Evolutionary conservation across 2,797 vertebrate species (phyloP).

Genomic region (Vultur gryphus): DNA sequence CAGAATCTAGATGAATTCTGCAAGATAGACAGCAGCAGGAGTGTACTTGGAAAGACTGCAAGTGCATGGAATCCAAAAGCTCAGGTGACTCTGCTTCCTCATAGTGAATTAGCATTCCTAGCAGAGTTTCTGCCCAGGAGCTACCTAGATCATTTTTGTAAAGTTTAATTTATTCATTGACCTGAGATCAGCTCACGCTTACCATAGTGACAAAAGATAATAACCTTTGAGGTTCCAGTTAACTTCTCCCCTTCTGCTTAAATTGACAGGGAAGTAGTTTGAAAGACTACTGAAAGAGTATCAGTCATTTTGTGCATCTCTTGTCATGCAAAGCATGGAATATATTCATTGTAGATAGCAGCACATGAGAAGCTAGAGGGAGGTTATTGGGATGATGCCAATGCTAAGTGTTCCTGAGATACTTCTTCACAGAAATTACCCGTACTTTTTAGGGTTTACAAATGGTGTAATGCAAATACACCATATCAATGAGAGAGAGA

Average conservation of each 20-base stretch:
- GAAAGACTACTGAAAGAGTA: neutral
- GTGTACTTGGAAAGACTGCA: neutral
- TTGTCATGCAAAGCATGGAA: neutral
- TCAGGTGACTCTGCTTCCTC: neutral
- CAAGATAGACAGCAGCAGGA: neutral
- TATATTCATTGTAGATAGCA: neutral
- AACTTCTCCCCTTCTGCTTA: neutral
- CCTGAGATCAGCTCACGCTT: neutral
- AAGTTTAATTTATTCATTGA: neutral
- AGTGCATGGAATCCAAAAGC: neutral
- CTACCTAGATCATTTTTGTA: neutral
- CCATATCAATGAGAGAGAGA: neutral
- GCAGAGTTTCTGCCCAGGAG: neutral
- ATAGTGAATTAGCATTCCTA: neutral
- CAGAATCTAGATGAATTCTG: neutral
- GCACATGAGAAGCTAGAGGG: neutral
- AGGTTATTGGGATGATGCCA: neutral
- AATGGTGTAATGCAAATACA: neutral
- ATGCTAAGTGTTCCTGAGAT: neutral
- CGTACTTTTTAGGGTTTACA: neutral
- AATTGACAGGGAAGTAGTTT: neutral
- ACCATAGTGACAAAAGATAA: neutral
- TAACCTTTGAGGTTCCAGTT: neutral
- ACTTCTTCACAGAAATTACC: neutral
- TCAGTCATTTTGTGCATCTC: neutral